phyloP scores from a whole-genome alignment of 1,140 invertebrate species.

The Monochamus saltuarius region DNA sequence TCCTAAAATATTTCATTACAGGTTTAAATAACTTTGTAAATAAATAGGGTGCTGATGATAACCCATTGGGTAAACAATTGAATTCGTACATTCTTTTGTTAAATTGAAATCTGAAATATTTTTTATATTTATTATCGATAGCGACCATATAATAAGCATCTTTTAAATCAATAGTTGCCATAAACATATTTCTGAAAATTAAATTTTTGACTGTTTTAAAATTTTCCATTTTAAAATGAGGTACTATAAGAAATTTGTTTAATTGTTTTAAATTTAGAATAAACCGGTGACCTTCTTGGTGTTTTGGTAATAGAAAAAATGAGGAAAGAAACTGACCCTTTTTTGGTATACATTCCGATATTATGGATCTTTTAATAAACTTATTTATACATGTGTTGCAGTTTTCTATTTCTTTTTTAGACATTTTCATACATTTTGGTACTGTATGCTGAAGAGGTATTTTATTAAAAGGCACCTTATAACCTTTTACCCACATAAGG shows the following conservation, averaged over 20 bases:
- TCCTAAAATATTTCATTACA: conserved; percentile 10
- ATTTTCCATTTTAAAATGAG: conserved; percentile 41
- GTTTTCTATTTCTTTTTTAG: neutral
- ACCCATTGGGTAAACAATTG: conserved; percentile 22
- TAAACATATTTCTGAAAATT: conserved; percentile 26
- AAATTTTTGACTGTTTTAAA: conserved; percentile 30
- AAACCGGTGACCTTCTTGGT: conserved; percentile 30
- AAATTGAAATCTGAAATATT: conserved; percentile 32
- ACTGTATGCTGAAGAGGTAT: neutral
- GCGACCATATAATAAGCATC: conserved; percentile 31
- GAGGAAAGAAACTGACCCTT: conserved; percentile 32
- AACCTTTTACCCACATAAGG: conserved; percentile 7
- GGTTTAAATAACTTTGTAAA: conserved; percentile 25
- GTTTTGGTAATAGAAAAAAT: conserved; percentile 27
- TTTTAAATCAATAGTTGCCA: conserved; percentile 31
- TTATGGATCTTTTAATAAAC: neutral
- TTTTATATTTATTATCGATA: conserved; percentile 27
- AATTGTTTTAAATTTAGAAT: conserved; percentile 39
- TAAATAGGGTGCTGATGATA: conserved; percentile 10
- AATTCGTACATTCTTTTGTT: conserved; percentile 25
- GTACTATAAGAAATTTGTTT: conserved; percentile 27
- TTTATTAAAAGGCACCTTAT: conserved; percentile 1
- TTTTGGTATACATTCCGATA: neutral
- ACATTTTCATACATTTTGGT: neutral
- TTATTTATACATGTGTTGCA: neutral